Evolutionary conservation across 1,140 invertebrate species (phyloP), one percentile per base, ranked within the genome.

Genomic region (Ostrea edulis): DNA sequence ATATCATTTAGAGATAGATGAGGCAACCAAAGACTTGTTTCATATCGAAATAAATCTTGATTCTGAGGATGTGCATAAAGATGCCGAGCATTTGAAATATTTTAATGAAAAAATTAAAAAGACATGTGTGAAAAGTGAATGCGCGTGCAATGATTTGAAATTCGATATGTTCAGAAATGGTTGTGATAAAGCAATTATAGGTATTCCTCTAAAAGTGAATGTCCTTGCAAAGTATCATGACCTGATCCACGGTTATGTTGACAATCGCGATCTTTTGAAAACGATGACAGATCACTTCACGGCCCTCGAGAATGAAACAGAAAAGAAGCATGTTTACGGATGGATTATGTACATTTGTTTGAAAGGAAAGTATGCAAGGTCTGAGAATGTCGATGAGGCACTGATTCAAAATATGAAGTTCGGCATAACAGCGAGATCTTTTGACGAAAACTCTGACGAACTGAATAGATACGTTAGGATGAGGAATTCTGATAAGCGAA

Each of bases 341-440:
- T 71, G 68, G 68, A 4, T 71, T 35, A 71, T 35, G 29, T 71
- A 71, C 68, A 71, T 71, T 8, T 71, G 68, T 29, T 71, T 71
- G 14, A 71, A 71, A 71, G 68, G 68, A 25, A 22, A 71, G 25
- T 71, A 29, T 71, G 25, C n/a, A 9, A 29, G 68, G 25, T 71
- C 68, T 8, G 68, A 71, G 11, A 12, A 25, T 14, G 2, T 71
- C 9, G 68, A 71, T 29, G 22, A n/a, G 12, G 8, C n/a, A 11
- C 68, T 71, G 12, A 35, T 71, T 35, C 8, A 35, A 29, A 35
- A 22, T 12, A 29, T 71, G 22, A 25, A 8, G 4, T 71, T 71
- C 8, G 29, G 9, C 29, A 29, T 71, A 25, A 71, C n/a, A 25
- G 22, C 22, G 4, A 25, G 1, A 35, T 71, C 68, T 29, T 71